These are phyloP conservation scores for Sorex maritimensis DNA, from an alignment of 2,797 vertebrate species.

Conservation along the genomic window DNA sequence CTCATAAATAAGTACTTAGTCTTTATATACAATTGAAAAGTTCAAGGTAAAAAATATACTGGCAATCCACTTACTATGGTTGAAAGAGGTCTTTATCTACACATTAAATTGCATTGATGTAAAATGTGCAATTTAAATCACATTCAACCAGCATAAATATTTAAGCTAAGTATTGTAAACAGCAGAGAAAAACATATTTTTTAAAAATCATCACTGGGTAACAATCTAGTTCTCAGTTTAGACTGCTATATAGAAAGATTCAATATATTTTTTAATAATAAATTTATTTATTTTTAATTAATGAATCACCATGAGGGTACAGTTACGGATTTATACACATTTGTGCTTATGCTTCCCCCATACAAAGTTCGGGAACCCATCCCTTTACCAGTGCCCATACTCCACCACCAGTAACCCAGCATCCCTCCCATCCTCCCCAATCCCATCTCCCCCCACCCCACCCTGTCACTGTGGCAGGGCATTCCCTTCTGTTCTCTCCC, in stretches of 20 bases:
- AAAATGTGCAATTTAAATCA: constrained; percentile 89
- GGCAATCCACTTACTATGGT: constrained; percentile 86
- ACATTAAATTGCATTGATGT: constrained; percentile 85
- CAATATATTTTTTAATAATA: no score
- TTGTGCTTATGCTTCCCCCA: no score
- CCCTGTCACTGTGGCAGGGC: no score
- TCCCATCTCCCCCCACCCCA: no score
- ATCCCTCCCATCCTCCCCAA: no score
- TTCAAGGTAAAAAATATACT: constrained; percentile 91
- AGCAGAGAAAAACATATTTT: constrained; percentile 86
- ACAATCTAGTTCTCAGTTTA: constrained; percentile 85
- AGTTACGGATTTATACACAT: no score
- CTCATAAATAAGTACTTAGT: constrained; percentile 89
- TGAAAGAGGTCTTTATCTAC: constrained; percentile 87
- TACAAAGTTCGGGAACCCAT: no score
- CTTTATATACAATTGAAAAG: constrained; percentile 91
- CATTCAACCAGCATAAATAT: constrained; percentile 91
- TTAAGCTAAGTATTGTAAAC: constrained; percentile 91
- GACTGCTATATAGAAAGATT: constrained; percentile 81
- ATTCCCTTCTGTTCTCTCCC: no score
- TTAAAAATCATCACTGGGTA: constrained; percentile 83
- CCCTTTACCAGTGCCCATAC: no score
- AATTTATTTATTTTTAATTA: no score
- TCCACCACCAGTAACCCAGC: no score
- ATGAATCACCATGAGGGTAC: no score